phyloP scores from a whole-genome alignment of 2,113 vertebrate species.

The Megaceryle maxima region DNA sequence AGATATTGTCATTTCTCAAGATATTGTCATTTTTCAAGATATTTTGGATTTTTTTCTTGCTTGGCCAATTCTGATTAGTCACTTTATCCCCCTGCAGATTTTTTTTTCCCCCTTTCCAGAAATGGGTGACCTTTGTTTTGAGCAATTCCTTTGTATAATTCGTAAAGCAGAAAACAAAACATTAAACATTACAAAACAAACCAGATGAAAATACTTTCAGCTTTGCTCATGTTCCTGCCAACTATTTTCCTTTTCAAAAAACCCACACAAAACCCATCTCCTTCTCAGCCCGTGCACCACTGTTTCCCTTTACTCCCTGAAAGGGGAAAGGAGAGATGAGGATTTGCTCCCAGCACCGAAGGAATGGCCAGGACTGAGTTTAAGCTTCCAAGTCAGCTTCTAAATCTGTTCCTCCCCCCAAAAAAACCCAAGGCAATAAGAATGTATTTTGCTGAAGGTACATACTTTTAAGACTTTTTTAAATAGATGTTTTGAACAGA shows the following conservation, averaged over 20 bases:
- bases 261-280: neutral
- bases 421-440: neutral
- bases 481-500: neutral
- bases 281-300: neutral
- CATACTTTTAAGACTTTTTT: neutral
- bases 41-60: neutral
- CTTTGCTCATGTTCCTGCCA: slow-evolving; percentile 38
- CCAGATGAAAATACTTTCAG: slow-evolving; percentile 35
- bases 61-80: neutral
- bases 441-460: neutral
- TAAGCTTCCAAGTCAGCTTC: neutral
- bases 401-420: neutral
- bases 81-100: neutral
- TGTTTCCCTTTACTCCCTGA: neutral
- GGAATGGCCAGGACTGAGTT: neutral
- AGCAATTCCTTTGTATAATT: slow-evolving; percentile 13
- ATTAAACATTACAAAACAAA: slow-evolving; percentile 6
- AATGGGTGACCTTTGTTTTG: neutral
- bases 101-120: neutral
- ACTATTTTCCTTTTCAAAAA: neutral
- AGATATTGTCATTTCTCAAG: neutral
- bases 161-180: slow-evolving; percentile 18
- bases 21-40: neutral
- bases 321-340: neutral
- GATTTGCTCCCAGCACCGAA: neutral